Evolutionary conservation across 2,888 invertebrate species (phyloP), one percentile per base, ranked within the genome.

Genomic region (Caenorhabditis imperialis): DNA sequence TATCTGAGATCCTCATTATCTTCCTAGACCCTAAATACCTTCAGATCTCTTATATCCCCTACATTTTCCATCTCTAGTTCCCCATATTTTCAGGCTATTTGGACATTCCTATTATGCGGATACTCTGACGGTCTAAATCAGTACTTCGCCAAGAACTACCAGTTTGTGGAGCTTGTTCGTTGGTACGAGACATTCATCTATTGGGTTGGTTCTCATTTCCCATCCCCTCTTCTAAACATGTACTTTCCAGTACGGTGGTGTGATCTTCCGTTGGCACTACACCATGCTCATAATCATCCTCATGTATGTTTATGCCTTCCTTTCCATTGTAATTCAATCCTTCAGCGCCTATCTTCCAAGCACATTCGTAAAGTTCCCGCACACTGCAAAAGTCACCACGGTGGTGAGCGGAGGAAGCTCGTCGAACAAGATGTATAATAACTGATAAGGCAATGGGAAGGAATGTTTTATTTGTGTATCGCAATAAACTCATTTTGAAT

Each of bases 241-340:
- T 16, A 8, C 16, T 25, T 62, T 67, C 25, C 37, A 69, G 69
- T 69, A 47, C 12, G 69, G 69, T 14, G 51, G 60, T 2, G 16
- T 51, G 0, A 30, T 54, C 14, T 53, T 58, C 22, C 44, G 69
- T 53, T 69, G 69, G 69, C 69, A 69, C 22, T 69, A 60, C 45
- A n/a, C 51, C 6, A 16, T 54, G 30, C 27, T 60, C 12, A 22
- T 47, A 2, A 18, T 60, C 10, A 53, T 53, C 22, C 38, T 45
- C 14, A 38, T 47, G 69, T 69, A 40, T 18, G 47, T 45, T 69
- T 45, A 18, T n/a, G 4, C 14, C 16, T 45, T n/a, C 7, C 3
- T 35, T 4, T 2, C 8, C 14, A 16, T 10, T 48, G 27, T 40
- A 40, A 30, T 40, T 40, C 20, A 14, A 50, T 50, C 20, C 33